phyloP scores from a whole-genome alignment of 2,888 invertebrate species.

The Microplitis deprimator region DNA sequence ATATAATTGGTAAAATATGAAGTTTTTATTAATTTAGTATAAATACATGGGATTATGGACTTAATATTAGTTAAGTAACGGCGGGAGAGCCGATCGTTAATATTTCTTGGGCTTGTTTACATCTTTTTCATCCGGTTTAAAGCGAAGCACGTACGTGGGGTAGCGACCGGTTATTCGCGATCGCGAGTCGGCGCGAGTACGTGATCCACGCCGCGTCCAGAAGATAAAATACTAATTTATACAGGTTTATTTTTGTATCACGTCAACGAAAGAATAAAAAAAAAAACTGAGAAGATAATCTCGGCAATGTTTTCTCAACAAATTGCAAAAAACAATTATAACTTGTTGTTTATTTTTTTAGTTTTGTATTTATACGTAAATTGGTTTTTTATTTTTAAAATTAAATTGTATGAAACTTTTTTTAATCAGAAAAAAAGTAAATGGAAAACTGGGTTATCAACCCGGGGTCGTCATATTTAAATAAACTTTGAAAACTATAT shows the following conservation, averaged over 20 bases:
- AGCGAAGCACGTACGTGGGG: not conserved
- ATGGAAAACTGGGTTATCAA: constrained; percentile 31
- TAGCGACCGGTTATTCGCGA: constrained; percentile 11
- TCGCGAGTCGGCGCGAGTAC: not conserved
- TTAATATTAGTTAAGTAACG: not conserved
- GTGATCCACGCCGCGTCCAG: not conserved
- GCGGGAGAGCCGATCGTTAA: not conserved
- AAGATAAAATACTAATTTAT: constrained; percentile 20
- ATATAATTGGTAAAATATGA: not conserved
- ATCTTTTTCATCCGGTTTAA: constrained; percentile 23
- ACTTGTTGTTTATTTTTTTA: constrained; percentile 4
- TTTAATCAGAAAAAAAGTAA: constrained; percentile 2
- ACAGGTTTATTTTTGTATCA: constrained; percentile 8
- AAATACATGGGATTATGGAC: not conserved
- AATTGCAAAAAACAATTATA: not conserved
- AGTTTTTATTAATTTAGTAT: not conserved
- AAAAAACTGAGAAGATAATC: not conserved
- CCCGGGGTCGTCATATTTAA: constrained; percentile 23
- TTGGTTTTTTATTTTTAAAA: constrained; percentile 5
- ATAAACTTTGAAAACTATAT: not conserved
- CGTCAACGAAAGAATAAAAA: not conserved
- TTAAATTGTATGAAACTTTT: constrained; percentile 4
- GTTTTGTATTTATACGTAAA: not conserved
- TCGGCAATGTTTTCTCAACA: not conserved
- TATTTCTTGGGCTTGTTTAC: constrained; percentile 26